Evolutionary conservation across 2,888 invertebrate species (phyloP).

Genomic region (Drosophila multiciliata): DNA sequence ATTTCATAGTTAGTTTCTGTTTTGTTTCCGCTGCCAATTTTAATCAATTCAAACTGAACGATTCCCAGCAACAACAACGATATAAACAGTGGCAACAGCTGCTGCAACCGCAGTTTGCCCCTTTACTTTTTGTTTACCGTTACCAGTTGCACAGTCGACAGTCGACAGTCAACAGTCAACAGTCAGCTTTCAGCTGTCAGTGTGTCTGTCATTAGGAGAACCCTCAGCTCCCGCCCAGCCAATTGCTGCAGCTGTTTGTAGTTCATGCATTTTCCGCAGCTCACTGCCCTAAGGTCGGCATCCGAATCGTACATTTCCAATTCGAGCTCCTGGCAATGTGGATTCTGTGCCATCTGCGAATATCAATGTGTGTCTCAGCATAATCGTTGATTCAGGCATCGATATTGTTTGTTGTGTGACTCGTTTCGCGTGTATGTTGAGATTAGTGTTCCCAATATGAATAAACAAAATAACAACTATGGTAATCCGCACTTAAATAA

Average conservation of each 20-base stretch:
- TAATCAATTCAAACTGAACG: conserved; percentile 67
- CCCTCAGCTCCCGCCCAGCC: neutral
- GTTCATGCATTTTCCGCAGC: neutral
- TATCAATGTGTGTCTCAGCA: conserved; percentile 5
- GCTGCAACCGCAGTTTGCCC: conserved; percentile 3
- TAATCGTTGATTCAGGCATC: neutral
- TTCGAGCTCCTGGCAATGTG: conserved; percentile 1
- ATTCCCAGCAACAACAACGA: conserved; percentile 4
- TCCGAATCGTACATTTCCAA: neutral
- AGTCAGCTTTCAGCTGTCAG: neutral
- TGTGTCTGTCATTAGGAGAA: conserved; percentile 18
- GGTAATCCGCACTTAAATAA: neutral
- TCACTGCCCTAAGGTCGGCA: neutral
- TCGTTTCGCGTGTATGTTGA: neutral
- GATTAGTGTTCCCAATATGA: neutral
- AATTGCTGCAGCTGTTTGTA: conserved; percentile 1
- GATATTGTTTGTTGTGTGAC: neutral
- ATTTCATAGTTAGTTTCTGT: conserved; percentile 34
- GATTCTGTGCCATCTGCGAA: conserved; percentile 2
- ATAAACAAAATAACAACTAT: neutral
- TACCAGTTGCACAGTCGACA: conserved; percentile 16
- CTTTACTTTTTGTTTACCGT: conserved; percentile 16
- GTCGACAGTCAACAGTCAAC: conserved; percentile 1
- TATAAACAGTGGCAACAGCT: conserved; percentile 2
- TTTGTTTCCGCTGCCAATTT: conserved; percentile 55